These are phyloP conservation scores for Rhagium mordax DNA, from an alignment of 2,888 invertebrate species.

Conservation along the genomic window DNA sequence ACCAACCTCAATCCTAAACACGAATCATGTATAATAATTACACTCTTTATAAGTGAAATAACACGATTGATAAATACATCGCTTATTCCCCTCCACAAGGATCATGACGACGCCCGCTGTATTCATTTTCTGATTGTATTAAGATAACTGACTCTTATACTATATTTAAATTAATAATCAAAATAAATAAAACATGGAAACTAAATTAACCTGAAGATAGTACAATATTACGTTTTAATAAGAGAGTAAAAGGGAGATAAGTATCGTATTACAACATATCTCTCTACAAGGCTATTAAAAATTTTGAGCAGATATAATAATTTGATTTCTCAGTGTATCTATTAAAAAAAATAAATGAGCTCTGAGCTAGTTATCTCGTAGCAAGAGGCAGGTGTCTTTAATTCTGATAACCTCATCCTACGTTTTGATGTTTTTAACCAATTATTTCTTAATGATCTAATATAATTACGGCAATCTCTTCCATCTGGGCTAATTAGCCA, in stretches of 20 bases:
- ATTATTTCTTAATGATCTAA: constrained; percentile 57
- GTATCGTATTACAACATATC: constrained; percentile 46
- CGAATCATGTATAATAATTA: constrained; percentile 23
- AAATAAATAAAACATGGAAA: constrained; percentile 50
- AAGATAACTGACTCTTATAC: constrained; percentile 40
- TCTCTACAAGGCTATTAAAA: constrained; percentile 43
- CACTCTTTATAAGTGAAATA: constrained; percentile 21
- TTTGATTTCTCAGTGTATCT: constrained; percentile 27
- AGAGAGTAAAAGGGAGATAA: constrained; percentile 43
- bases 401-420: constrained; percentile 53
- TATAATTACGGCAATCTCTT: constrained; percentile 54
- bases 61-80: background rate
- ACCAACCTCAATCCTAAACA: constrained; percentile 12
- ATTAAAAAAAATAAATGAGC: constrained; percentile 31
- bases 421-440: constrained; percentile 53
- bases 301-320: constrained; percentile 40
- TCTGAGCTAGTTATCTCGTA: constrained; percentile 37
- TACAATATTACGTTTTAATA: constrained; percentile 47
- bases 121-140: constrained; percentile 41
- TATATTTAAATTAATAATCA: constrained; percentile 48
- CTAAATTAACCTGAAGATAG: constrained; percentile 48
- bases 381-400: constrained; percentile 55
- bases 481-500: constrained; percentile 51
- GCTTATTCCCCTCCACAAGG: background rate
- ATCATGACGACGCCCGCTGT: constrained; percentile 9